Percentiles rank a stretch among this genome's conserved stretches.
Evolutionary conservation across 2,797 vertebrate species (phyloP).

Genomic region (Sebastes jordani): DNA sequence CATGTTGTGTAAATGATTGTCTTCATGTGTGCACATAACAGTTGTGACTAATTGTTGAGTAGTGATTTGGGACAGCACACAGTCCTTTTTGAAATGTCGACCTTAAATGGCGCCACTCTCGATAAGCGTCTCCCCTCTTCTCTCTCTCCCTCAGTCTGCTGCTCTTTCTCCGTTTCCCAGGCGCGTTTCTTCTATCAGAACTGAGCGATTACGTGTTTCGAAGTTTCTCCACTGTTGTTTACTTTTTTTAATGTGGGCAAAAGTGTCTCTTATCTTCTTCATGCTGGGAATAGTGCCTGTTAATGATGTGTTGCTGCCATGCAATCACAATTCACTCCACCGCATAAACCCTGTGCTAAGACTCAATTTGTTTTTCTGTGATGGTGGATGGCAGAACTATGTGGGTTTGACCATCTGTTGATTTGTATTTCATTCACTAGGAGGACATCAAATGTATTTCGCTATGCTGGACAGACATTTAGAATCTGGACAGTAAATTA

Average conservation of each 20-base stretch:
- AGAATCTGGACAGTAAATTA: background rate
- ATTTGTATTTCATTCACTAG: constrained; percentile 12
- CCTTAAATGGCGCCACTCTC: constrained; percentile 39
- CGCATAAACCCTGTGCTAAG: background rate
- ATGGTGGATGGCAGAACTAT: constrained; percentile 1
- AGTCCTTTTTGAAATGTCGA: constrained; percentile 50
- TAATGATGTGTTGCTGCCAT: constrained; percentile 12
- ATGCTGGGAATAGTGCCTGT: constrained; percentile 17
- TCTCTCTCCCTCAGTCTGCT: constrained; percentile 5
- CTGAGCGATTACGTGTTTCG: background rate
- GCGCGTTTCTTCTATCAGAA: constrained; percentile 20
- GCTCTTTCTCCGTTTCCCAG: constrained; percentile 15
- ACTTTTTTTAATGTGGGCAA: constrained; percentile 16
- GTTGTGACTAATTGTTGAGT: constrained; percentile 43
- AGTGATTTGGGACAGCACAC: constrained; percentile 40
- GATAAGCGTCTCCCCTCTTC: constrained; percentile 32
- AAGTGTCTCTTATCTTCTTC: constrained; percentile 28
- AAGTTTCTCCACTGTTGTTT: constrained; percentile 39
- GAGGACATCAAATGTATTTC: background rate
- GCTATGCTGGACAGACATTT: background rate
- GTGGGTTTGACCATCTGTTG: constrained; percentile 30
- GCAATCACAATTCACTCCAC: constrained; percentile 12
- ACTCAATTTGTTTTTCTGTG: constrained; percentile 6
- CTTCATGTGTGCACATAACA: constrained; percentile 27
- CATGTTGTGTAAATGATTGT: constrained; percentile 17